Percentiles rank a stretch among this genome's conserved stretches.
phyloP scores from a whole-genome alignment of 1,140 invertebrate genomes.

The Drosophila orena region DNA sequence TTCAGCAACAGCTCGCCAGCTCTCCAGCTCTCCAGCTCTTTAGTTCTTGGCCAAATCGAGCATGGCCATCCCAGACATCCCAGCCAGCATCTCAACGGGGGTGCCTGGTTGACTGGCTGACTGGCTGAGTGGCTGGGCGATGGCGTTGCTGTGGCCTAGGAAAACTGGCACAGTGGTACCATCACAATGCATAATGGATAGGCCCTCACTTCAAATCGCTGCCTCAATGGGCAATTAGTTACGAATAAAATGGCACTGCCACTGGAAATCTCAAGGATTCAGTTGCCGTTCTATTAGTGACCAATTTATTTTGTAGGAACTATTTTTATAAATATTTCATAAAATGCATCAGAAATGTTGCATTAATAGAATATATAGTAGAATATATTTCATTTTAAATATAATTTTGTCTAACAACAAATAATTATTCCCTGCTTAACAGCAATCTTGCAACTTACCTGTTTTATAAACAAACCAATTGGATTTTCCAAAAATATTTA shows the following conservation, averaged over 20 bases:
- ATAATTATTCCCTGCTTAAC: no score
- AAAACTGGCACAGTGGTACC: slow-evolving; percentile 60
- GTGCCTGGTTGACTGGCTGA: slow-evolving; percentile 53
- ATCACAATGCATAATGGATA: slow-evolving; percentile 41
- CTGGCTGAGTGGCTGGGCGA: slow-evolving; percentile 31
- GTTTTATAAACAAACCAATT: no score
- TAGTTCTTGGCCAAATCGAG: slow-evolving; percentile 25
- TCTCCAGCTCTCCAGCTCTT: slow-evolving; percentile 9
- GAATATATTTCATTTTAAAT: no score
- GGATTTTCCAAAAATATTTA: no score
- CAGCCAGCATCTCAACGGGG: slow-evolving; percentile 71
- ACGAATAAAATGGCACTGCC: slow-evolving; percentile 11
- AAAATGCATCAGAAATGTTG: no score
- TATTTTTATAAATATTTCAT: no score
- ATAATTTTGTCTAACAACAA: no score
- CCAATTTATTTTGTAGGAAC: not conserved
- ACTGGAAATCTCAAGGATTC: not conserved
- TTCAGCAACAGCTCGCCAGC: slow-evolving; percentile 26
- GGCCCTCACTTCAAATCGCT: slow-evolving; percentile 18
- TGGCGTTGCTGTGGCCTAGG: slow-evolving; percentile 15
- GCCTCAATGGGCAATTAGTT: slow-evolving; percentile 49
- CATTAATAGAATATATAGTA: no score
- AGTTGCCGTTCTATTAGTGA: not conserved
- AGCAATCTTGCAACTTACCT: no score
- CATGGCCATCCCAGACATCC: slow-evolving; percentile 40